Evolutionary conservation across 1,140 invertebrate species (phyloP), one percentile per base, ranked within the genome.

Genomic region (Odontomachus brunneus): DNA sequence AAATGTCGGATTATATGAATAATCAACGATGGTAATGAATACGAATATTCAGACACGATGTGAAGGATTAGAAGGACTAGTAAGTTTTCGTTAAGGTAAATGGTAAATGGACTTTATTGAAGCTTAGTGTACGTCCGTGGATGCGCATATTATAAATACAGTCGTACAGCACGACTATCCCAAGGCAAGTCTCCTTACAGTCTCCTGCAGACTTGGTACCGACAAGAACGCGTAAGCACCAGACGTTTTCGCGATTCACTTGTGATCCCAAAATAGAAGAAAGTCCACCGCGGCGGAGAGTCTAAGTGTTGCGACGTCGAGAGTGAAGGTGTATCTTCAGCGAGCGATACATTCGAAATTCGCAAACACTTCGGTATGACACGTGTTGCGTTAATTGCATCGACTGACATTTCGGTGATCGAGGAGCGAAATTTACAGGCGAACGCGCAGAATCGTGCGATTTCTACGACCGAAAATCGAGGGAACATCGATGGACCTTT

Each of bases 251-350:
- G 59, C 44, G 26, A 75, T 75, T 51, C 59, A 51, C 59, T 44
- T 11, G 73, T 75, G 59, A 65, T 75, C 14, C 29, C 14, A 3
- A 75, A 65, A 65, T 75, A 65, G 73, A 75, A 51, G 73, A 75
- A 75, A 75, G 59, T 51, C 73, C 63, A 7, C 9, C 44, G 73
- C 59, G 73, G 38, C 38, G 38, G 38, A 44, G 9, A 44, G 3
- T 5, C 38, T 33, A 74, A 22, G 22, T 4, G 14, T 11, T 55
- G 53, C 33, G 15, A 59, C 22, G 55, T 60, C 55, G 71, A 60
- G 51, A 73, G 12, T 24, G 14, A 19, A 44, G 38, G 38, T 44
- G 38, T 44, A 44, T 44, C 29, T 38, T 57, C n/a, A 44, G 55
- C 33, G 33, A 60, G 60, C 60, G 60, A 3, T 44, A 44, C 4